Evolutionary conservation across 2,888 invertebrate genomes (phyloP).

Genomic region (Pecten maximus): DNA sequence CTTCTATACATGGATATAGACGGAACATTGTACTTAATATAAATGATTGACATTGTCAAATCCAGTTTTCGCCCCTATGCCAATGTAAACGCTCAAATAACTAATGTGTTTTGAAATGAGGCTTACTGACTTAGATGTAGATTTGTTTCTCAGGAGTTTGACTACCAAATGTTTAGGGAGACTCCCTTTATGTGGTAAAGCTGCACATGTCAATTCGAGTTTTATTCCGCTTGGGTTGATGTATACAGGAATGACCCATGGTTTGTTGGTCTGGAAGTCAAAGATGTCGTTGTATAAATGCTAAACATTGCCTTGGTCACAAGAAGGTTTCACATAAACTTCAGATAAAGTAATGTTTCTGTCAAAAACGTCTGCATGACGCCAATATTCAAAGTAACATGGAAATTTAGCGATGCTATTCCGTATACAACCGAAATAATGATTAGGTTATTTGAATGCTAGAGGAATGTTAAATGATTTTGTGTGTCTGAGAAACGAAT

Average conservation of each 20-base stretch:
- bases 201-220: background rate
- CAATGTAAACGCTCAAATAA: too few relatives aligned
- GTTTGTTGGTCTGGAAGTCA: background rate
- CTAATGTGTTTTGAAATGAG: too few relatives aligned
- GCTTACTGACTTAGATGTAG: too few relatives aligned
- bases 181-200: too few relatives aligned
- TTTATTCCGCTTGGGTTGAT: background rate
- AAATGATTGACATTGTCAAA: too few relatives aligned
- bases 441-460: conserved; percentile 11
- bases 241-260: background rate
- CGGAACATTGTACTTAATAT: too few relatives aligned
- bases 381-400: background rate
- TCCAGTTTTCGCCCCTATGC: too few relatives aligned
- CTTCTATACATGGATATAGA: too few relatives aligned
- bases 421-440: background rate
- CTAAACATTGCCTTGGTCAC: background rate
- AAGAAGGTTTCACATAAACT: background rate
- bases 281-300: background rate
- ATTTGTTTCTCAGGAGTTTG: too few relatives aligned
- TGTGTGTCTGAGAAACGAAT: background rate
- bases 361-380: background rate
- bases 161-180: too few relatives aligned
- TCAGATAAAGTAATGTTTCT: background rate
- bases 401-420: background rate
- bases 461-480: background rate